Base-by-base conservation (phyloP, 2,888 invertebrate genomes). In the Pristionchus maxplancki region DNA sequence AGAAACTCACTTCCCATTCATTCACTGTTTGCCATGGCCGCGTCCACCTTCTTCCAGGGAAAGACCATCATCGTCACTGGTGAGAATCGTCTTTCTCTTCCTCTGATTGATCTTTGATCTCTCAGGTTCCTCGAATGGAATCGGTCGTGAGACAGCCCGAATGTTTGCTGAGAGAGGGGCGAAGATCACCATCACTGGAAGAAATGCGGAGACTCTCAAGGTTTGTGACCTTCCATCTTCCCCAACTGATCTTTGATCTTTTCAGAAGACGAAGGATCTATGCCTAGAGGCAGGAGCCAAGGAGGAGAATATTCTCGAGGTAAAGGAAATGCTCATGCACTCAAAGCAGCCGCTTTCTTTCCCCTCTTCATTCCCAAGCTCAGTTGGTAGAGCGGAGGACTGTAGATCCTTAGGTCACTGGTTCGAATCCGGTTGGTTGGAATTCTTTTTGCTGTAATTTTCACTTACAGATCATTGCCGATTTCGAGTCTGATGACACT, bases 81-180 rank as follows among this genome's bases (percentile, higher is more conserved):
- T 67, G 6, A 67, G 67, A 15, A 34, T 17, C 34, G 34, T 3
- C 5, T 11, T 11, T 67, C 15, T 13, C 5, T 64, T 28, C 28
- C n/a, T 64, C 13, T 86, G 53, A 62, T 37, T 81, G 20, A n/a
- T 37, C 34, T 13, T 53, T 34, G 67, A 62, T 53, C 8, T 44
- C 53, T 83, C 48, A 90, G 90, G 90, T 17, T 91, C 92, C 4
- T 90, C 91, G 4, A 91, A 87, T 88, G 92, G 92, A 40, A 92
- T 91, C 84, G 92, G 92, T 37, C 64, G 89, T 71, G 90, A 89
- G 0, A 89, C 90, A 3, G 92, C 92, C 2, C 58, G 89, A 48
- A 34, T 89, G 17, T 89, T 92, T 44, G 89, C 90, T 24, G 31
- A 87, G 48, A 89, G 89, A 74, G 91, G 90, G n/a, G 90, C 90